Evolutionary conservation across 2,113 vertebrate species (phyloP).

Genomic region (Psilopogon haemacephalus): DNA sequence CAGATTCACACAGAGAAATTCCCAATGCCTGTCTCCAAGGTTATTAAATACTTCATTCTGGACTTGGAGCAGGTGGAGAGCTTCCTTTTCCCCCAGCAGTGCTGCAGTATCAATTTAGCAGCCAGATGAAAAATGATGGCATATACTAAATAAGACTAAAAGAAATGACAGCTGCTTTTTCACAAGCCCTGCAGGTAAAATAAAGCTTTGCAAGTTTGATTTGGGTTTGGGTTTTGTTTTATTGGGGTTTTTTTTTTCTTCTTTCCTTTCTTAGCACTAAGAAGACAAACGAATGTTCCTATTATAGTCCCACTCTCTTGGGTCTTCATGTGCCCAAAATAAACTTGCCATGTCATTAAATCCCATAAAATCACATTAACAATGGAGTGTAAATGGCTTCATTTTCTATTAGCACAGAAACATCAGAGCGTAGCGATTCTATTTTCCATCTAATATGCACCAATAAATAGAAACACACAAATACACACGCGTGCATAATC

Average conservation of each 20-base stretch:
- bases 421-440: not conserved
- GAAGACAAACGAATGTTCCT: not conserved
- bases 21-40: slow-evolving; percentile 40
- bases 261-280: not conserved
- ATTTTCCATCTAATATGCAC: not conserved
- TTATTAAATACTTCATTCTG: slow-evolving; percentile 56
- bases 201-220: not conserved
- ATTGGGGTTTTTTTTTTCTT: not conserved
- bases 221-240: no score
- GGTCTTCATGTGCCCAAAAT: not conserved
- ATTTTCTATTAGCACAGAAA: not conserved
- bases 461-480: not conserved
- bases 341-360: slow-evolving; percentile 1
- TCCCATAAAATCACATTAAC: slow-evolving; percentile 18
- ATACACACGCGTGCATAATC: not conserved
- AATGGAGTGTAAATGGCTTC: not conserved
- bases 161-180: slow-evolving; percentile 47
- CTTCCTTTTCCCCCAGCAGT: slow-evolving; percentile 47
- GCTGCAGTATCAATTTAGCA: slow-evolving; percentile 22
- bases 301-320: not conserved
- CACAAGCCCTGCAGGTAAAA: slow-evolving; percentile 15
- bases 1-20: slow-evolving; percentile 19
- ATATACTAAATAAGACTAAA: not conserved
- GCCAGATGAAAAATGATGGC: slow-evolving; percentile 45
- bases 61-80: slow-evolving; percentile 46